Conservation (phyloP, 2,113 vertebrate species). For the Heterochromis multidens region DNA sequence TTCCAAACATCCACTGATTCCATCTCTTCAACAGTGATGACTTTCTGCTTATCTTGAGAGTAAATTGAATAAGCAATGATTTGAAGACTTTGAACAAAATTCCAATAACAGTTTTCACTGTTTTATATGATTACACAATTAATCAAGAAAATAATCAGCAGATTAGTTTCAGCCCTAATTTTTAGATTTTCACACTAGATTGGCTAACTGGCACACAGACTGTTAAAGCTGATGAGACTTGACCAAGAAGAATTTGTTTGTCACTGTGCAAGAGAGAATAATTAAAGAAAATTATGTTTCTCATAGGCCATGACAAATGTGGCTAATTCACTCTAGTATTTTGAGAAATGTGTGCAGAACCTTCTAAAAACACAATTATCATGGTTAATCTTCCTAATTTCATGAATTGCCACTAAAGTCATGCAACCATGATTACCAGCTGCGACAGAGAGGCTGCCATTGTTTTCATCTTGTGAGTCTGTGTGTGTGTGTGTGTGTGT, state of each 20-base stretch:
- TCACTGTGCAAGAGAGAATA: not conserved
- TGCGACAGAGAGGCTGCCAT: not conserved
- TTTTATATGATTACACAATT: not conserved
- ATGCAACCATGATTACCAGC: not conserved
- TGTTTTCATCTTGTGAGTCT: not conserved
- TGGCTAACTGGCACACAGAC: not conserved
- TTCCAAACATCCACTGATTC: not conserved
- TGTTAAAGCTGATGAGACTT: not conserved
- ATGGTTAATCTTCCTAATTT: not conserved
- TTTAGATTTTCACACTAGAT: not conserved
- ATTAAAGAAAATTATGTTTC: not conserved
- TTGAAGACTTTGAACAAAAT: not conserved
- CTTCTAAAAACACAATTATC: not conserved
- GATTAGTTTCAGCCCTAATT: not conserved
- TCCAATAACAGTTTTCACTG: not conserved
- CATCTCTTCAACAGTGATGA: not conserved
- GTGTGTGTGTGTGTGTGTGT: not conserved
- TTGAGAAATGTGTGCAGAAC: not conserved
- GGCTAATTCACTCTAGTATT: not conserved
- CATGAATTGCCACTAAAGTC: not conserved
- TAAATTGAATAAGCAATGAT: not conserved
- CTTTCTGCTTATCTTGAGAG: not conserved
- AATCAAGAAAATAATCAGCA: not conserved
- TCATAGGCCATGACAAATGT: not conserved
- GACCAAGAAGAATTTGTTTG: not conserved